These are phyloP conservation scores for Cariama cristata DNA, from an alignment of 2,113 vertebrate genomes.

Conservation along the genomic window DNA sequence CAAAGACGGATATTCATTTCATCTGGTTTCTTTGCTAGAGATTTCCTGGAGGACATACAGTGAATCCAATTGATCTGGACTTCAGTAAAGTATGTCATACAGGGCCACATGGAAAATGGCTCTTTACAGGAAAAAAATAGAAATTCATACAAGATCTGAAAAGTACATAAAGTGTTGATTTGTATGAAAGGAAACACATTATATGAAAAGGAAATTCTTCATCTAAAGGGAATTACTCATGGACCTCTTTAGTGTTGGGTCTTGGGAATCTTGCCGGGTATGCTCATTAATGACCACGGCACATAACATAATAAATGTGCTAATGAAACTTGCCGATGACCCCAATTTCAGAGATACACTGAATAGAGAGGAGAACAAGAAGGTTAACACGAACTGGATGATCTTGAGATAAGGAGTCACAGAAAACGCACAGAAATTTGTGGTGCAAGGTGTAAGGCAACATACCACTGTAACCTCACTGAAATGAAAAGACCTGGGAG, in stretches of 20 bases:
- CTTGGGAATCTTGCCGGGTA: not conserved
- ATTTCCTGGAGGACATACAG: slow-evolving; percentile 45
- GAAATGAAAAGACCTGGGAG: not conserved
- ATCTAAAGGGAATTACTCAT: not conserved
- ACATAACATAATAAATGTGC: not conserved
- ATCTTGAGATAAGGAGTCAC: not conserved
- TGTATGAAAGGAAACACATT: slow-evolving; percentile 14
- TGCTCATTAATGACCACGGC: not conserved
- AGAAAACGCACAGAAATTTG: not conserved
- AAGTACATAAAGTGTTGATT: slow-evolving; percentile 8
- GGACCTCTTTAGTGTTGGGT: not conserved
- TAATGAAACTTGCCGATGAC: not conserved
- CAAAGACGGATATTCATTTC: slow-evolving; percentile 14
- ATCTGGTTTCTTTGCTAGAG: slow-evolving; percentile 15
- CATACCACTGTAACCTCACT: not conserved
- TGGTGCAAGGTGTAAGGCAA: not conserved
- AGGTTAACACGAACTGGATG: not conserved
- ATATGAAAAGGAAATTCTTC: slow-evolving; percentile 53
- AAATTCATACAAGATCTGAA: not conserved
- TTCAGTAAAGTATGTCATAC: not conserved
- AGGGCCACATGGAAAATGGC: not conserved
- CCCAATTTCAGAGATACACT: not conserved
- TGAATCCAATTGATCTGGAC: slow-evolving; percentile 5
- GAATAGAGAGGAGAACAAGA: not conserved
- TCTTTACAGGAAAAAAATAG: not conserved